Percentiles rank a stretch among this genome's conserved stretches.
These are phyloP conservation scores for Limnodromus scolopaceus DNA, from an alignment of 2,797 vertebrate species.

Conservation along the genomic window DNA sequence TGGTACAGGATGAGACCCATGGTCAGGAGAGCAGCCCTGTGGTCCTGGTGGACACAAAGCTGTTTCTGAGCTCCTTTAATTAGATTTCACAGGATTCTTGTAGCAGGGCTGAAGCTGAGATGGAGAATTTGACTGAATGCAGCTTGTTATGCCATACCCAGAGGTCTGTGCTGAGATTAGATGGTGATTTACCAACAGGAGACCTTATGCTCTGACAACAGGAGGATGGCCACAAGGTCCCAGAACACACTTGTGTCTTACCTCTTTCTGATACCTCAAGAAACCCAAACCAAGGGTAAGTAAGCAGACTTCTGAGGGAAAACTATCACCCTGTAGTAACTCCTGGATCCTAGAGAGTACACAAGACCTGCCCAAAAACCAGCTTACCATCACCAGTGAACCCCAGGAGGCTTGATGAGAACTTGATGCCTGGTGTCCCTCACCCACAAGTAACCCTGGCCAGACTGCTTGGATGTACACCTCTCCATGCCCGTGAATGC, in stretches of 20 bases:
- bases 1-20: not conserved
- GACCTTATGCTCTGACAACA: not conserved
- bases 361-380: not conserved
- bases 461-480: not conserved
- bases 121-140: not conserved
- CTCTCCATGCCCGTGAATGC: rapidly evolving
- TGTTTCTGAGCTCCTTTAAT: not conserved
- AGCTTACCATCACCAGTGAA: not conserved
- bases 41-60: not conserved
- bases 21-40: not conserved
- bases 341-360: not conserved
- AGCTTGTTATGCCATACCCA: not conserved
- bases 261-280: not conserved
- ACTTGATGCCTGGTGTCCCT: not conserved
- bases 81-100: not conserved
- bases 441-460: not conserved
- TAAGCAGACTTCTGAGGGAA: not conserved
- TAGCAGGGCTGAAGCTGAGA: not conserved
- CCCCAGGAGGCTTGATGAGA: not conserved
- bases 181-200: not conserved
- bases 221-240: not conserved
- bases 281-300: not conserved
- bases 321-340: not conserved
- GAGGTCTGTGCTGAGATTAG: not conserved
- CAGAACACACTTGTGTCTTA: not conserved